Evolutionary conservation across 2,797 vertebrate species (phyloP), one percentile per base, ranked within the genome.

Genomic region (Dipus sagitta): DNA sequence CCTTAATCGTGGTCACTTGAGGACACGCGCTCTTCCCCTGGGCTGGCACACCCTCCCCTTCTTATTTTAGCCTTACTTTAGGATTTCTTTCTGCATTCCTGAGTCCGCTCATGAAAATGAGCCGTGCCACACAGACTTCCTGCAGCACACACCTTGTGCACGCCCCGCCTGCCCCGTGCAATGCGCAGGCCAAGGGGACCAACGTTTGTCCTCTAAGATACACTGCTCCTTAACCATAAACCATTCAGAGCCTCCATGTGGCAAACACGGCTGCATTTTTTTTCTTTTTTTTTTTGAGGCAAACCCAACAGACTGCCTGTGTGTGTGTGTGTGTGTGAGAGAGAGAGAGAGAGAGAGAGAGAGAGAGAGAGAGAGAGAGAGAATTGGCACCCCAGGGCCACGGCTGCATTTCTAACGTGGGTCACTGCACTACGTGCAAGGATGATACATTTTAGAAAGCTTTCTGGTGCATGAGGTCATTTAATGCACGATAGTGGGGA

Each of bases 401-500:
- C 47, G 80, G 26, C 58, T 95, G 13, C 26, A 2, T 81, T 88
- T 92, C 88, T 86, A 90, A 88, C 71, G 34, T 92, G 68, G n/a
- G 38, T 38, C 94, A 54, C 80, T 87, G 24, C 24, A 76, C 60
- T 80, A 54, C 42, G 62, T 80, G 90, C 78, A 52, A 92, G 32
- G 91, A 71, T 72, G 58, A 58, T 83, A 75, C n/a, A 90, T 86
- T 84, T 76, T 83, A 34, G 76, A 93, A 95, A 80, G 21, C 20
- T 52, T 92, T 54, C 91, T 75, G 34, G 24, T 58, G 58, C 58
- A 34, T 60, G 77, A 93, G 12, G 14, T 92, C 86, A 87, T 86
- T 89, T 80, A 74, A 52, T n/a, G 32, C 67, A 70, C 18, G 65
- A 7, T 64, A n/a, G 68, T 68, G n/a, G 26, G 32, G 88, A 58